Base-by-base conservation (phyloP, 2,888 invertebrate genomes). In the Nemoura dubitans region DNA sequence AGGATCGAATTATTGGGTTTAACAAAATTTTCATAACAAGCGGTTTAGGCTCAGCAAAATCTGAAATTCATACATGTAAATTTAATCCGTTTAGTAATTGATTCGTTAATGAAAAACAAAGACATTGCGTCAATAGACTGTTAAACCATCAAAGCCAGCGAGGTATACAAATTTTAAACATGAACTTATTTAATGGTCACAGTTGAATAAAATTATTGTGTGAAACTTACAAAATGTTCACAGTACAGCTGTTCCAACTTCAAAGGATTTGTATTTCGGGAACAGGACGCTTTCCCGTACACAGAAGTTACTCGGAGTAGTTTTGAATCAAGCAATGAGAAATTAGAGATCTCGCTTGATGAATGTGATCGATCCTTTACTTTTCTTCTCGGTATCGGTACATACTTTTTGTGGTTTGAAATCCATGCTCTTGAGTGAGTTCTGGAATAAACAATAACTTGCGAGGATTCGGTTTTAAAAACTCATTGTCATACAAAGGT, bases 171-270 rank as follows among this genome's bases (percentile, higher is more conserved):
- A 16, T 59, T 59, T 59, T 59, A 21, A 36, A 21, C 59, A 59
- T 14, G 59, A 59, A 59, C 59, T 21, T 59, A 7, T 36, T 10
- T 10, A 36, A 3, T 59, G 59, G 21, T n/a, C 59, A 59, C 59
- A 36, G 1, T 21, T 16, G 59, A 14, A 21, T 59, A 59, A 59
- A 59, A 59, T n/a, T n/a, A n/a, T n/a, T n/a, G n/a, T n/a, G n/a
- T n/a, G n/a, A 59, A 59, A 59, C 3, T 59, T 81, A 81, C n/a
- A 81, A 81, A 81, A 81, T 14, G 29, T 30, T 81, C 21, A 81
- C 30, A 81, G 0, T 81, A 14, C 7, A n/a, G 26, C 80, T 80
- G 14, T 80, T 26, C 80, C 0, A n/a, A n/a, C n/a, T n/a, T n/a
- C n/a, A n/a, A n/a, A n/a, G 14, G 77, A 80, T 80, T 80, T 36